A percentile compares a stretch with the other conserved stretches of the same genome.
Evolutionary conservation across 2,888 invertebrate genomes (phyloP).

Genomic region (Euplexia lucipara): DNA sequence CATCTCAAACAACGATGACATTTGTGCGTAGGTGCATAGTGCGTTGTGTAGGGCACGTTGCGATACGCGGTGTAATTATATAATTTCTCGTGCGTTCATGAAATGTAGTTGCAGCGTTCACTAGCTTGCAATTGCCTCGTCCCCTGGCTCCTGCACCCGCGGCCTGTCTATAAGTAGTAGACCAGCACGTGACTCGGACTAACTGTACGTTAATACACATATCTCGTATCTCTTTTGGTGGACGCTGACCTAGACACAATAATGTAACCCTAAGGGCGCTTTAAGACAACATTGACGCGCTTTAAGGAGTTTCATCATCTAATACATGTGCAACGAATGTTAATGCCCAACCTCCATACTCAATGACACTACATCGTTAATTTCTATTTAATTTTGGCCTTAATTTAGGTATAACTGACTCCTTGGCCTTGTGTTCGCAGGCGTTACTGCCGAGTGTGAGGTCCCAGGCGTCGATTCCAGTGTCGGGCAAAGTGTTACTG

Average conservation of each 20-base stretch:
- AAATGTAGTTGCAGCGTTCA: not conserved
- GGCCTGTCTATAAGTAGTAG: not conserved
- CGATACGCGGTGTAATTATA: not conserved
- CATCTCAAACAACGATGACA: not conserved
- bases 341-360: too few species aligned
- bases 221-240: not conserved
- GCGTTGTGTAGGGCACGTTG: too few species aligned
- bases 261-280: not conserved
- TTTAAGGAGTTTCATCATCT: not conserved
- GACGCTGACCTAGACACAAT: not conserved
- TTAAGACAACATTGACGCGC: not conserved
- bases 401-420: too few species aligned
- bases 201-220: not conserved
- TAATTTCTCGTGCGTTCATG: not conserved
- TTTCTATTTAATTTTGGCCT: too few species aligned
- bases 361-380: too few species aligned
- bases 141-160: not conserved
- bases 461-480: too few species aligned
- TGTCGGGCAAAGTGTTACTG: too few species aligned
- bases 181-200: not conserved
- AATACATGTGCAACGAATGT: not conserved
- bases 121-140: not conserved
- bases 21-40: not conserved
- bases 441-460: too few species aligned
- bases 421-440: too few species aligned